Base-by-base conservation (phyloP, 2,888 invertebrate species). In the Cordilura impudica region DNA sequence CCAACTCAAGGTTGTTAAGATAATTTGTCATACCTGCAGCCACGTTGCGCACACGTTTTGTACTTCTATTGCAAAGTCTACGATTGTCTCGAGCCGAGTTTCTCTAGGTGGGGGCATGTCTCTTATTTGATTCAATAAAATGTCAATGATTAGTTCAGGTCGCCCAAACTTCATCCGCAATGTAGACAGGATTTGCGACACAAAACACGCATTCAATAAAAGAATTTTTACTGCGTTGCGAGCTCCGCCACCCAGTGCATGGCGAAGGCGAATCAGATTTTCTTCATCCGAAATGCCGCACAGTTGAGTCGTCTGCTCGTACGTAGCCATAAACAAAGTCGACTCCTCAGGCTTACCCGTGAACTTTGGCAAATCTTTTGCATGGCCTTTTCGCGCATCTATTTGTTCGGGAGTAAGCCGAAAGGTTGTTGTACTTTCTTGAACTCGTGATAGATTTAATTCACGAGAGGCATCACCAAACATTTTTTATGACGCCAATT, bases 141-240 rank as follows among this genome's bases (percentile, higher is more conserved):
- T 69, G 21, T 74, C 61, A 10, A 79, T 76, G 14, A 78, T 76
- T 6, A 70, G 69, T 39, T 79, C 78, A 8, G 78, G 66, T n/a
- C 72, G 18, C 3, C 81, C 79, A 51, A 67, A 81, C 45, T 75
- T 80, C 56, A 72, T 72, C 2, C 49, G 70, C 39, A 80, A 65
- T 0, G 72, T 81, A 16, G 54, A 56, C 23, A 79, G 43, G 26
- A 79, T 80, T 61, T 71, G 74, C 2, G 66, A 67, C 7, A 79
- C 70, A 49, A 72, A 78, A 7, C 60, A 8, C 8, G 53, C 71
- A 10, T 74, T 54, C 4, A 77, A 49, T 19, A 79, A 53, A 3
- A 79, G n/a, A 16, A 51, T 77, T 43, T 43, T 66, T 19, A 74
- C 73, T 3, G 69, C 14, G 4, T 74, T 71, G 16, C 67, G 54